Evolutionary conservation across 2,797 vertebrate genomes (phyloP).

Genomic region (Pipistrellus nathusii): DNA sequence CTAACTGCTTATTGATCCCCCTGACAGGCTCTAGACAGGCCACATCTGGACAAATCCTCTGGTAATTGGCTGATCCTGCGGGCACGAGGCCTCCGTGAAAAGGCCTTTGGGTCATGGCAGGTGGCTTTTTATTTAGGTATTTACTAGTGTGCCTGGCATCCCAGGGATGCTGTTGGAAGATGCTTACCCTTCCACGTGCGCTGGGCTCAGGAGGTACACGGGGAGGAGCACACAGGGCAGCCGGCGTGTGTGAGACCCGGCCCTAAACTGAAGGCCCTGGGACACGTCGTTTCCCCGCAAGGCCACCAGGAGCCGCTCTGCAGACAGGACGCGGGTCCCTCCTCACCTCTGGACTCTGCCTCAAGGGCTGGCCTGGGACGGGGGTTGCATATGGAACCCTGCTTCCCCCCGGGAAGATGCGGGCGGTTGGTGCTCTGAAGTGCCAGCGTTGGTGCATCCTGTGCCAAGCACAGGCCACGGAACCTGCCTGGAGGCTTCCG

Average conservation of each 20-base stretch:
- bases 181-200: constrained; percentile 24
- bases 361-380: constrained; percentile 26
- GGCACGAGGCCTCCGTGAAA: constrained; percentile 59
- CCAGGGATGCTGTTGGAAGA: constrained; percentile 57
- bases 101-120: constrained; percentile 74
- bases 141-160: constrained; percentile 65
- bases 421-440: constrained; percentile 67
- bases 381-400: constrained; percentile 75
- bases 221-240: constrained; percentile 11
- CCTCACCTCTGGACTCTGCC: constrained; percentile 52
- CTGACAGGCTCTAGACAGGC: constrained; percentile 59
- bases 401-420: not conserved
- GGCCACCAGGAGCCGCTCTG: not conserved
- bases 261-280: not conserved
- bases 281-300: not conserved
- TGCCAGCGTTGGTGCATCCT: constrained; percentile 17
- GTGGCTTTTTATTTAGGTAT: constrained; percentile 73
- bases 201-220: constrained; percentile 59
- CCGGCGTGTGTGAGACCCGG: not conserved
- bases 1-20: constrained; percentile 80
- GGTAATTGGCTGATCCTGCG: constrained; percentile 66
- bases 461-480: constrained; percentile 53
- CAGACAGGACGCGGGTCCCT: not conserved
- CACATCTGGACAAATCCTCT: constrained; percentile 72
- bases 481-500: not conserved